Percentiles rank a stretch among this genome's conserved stretches.
Evolutionary conservation across 2,888 invertebrate species (phyloP).

Genomic region (Zygaena filipendulae): DNA sequence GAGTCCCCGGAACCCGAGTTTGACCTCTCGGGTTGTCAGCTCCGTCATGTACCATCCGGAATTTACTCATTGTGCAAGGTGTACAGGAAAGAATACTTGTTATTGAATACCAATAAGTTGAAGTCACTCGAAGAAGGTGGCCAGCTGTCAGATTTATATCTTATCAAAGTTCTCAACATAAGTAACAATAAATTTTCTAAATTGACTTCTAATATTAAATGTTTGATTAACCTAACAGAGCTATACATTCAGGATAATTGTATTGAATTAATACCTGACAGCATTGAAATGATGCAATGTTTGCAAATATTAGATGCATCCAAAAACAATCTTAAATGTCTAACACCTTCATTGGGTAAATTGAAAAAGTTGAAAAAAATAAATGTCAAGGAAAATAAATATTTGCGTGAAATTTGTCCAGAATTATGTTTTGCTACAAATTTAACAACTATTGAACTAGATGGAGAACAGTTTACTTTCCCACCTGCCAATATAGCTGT

Average conservation of each 20-base stretch:
- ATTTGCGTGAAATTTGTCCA: constrained; percentile 70
- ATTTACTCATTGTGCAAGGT: constrained; percentile 85
- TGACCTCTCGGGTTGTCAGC: constrained; percentile 82
- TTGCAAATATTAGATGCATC: constrained; percentile 77
- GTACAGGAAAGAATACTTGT: constrained; percentile 78
- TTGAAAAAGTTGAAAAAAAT: constrained; percentile 71
- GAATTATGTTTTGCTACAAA: constrained; percentile 73
- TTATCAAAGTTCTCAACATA: constrained; percentile 74
- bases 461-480: constrained; percentile 71
- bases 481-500: constrained; percentile 72
- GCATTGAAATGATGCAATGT: constrained; percentile 71
- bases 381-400: constrained; percentile 69
- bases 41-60: constrained; percentile 79
- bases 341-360: constrained; percentile 73
- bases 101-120: constrained; percentile 76
- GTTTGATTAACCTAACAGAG: constrained; percentile 76
- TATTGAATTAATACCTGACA: constrained; percentile 74
- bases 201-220: constrained; percentile 73
- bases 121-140: constrained; percentile 78
- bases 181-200: constrained; percentile 72
- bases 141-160: constrained; percentile 74
- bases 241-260: constrained; percentile 79
- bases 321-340: constrained; percentile 72
- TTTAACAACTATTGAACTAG: constrained; percentile 71
- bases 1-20: constrained; percentile 86